Percentiles rank a stretch among this genome's conserved stretches.
Conservation (phyloP, 2,888 invertebrate genomes). For the Drosophila anceps region DNA sequence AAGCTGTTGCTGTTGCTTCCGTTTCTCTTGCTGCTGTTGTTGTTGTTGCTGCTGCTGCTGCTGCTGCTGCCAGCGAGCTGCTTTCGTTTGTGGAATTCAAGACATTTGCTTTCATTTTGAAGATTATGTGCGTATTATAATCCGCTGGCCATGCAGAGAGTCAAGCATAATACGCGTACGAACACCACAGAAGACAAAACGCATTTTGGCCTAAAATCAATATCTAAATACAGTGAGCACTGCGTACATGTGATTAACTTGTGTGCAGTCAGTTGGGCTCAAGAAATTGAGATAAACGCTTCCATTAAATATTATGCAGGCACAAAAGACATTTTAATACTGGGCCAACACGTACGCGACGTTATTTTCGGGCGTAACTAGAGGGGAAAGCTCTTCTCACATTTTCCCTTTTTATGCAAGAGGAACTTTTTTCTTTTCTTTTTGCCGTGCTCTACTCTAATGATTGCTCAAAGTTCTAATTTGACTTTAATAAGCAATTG, state of each 20-base stretch:
- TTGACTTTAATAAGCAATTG: conserved; percentile 74
- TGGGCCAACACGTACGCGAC: conserved; percentile 27
- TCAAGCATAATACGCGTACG: conserved; percentile 26
- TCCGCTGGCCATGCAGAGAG: conserved; percentile 57
- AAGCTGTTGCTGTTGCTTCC: conserved; percentile 6
- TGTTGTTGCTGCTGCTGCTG: conserved; percentile 1
- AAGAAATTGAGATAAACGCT: conserved; percentile 68
- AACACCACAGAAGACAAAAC: neutral
- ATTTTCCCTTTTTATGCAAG: conserved; percentile 2
- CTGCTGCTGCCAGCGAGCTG: conserved; percentile 30
- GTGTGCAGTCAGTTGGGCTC: conserved; percentile 73
- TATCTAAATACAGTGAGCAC: conserved; percentile 45
- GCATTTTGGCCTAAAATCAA: conserved; percentile 58
- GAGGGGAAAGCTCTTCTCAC: neutral
- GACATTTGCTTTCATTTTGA: conserved; percentile 74
- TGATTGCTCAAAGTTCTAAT: conserved; percentile 64
- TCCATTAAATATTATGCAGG: conserved; percentile 67
- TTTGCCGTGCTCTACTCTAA: conserved; percentile 25
- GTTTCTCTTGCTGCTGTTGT: conserved; percentile 6
- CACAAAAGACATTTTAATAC: conserved; percentile 68
- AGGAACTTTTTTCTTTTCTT: neutral
- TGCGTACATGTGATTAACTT: conserved; percentile 68
- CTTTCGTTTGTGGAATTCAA: conserved; percentile 76
- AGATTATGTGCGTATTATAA: conserved; percentile 74
- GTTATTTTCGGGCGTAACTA: conserved; percentile 31